Conservation (phyloP, 2,888 invertebrate genomes). For the Plagiodera versicolora region DNA sequence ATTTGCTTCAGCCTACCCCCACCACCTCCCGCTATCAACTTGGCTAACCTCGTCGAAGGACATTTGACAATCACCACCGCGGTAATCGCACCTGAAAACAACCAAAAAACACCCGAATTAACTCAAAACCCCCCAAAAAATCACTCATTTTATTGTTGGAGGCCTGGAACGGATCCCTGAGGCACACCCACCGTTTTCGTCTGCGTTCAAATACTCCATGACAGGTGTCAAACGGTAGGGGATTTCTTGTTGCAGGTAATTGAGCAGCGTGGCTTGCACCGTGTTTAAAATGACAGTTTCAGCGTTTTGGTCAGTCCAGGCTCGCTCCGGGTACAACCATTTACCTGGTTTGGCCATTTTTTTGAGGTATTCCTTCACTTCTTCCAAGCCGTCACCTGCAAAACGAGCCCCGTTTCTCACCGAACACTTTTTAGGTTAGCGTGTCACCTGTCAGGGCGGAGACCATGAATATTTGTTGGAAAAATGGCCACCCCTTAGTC, state of each 20-base stretch:
- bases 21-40: conserved; percentile 67
- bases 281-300: conserved; percentile 71
- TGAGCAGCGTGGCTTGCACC: conserved; percentile 81
- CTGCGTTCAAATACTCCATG: conserved; percentile 68
- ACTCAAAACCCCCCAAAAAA: too few relatives aligned
- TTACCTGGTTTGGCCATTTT: conserved; percentile 64
- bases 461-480: conserved; percentile 88
- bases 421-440: too few relatives aligned
- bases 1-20: conserved; percentile 74
- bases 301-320: conserved; percentile 75
- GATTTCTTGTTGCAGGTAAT: conserved; percentile 81
- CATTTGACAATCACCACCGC: conserved; percentile 66
- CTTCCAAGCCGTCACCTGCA: conserved; percentile 49
- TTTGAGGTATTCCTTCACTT: conserved; percentile 63
- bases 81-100: conserved; percentile 57
- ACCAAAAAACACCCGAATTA: too few relatives aligned
- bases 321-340: conserved; percentile 69
- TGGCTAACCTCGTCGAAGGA: conserved; percentile 63
- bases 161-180: background rate
- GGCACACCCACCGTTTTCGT: conserved; percentile 55
- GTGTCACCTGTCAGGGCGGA: conserved; percentile 73
- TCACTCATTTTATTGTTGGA: too few relatives aligned
- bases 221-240: conserved; percentile 74
- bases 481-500: conserved; percentile 69
- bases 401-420: too few relatives aligned